Base-by-base conservation (phyloP, 1,140 invertebrate species). In the Sipha flava region DNA sequence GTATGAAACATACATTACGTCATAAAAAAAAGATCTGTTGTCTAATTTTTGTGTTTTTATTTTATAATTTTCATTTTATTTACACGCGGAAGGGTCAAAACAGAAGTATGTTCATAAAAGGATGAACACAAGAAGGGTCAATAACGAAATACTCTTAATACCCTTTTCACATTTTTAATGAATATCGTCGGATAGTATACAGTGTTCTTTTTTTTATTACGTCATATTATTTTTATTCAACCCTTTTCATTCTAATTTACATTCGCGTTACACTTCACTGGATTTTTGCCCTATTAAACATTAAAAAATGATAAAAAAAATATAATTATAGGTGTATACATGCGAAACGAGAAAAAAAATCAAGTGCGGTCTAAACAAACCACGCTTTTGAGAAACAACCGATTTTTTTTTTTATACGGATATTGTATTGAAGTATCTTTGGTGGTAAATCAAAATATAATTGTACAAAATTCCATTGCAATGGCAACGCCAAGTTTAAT, bases 161-260 rank as follows among this genome's bases (percentile, higher is more conserved):
- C 66, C 66, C 66, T 70, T 70, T 70, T 70, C 66, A 70, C 23
- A 29, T 70, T 70, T 70, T 70, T 70, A 70, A 70, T 70, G 66
- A 70, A 70, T 70, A 70, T 70, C 66, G 66, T 70, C 43, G 43
- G 43, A 70, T 70, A 47, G 64, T 68, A 49, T n/a, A 43, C 10
- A 29, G 37, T 43, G 64, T 66, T 7, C n/a, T 54, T 23, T 54
- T 37, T 68, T 45, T 68, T 70, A 47, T 70, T 70, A 70, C 66
- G 23, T 70, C 40, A 70, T 70, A 70, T 6, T 40, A n/a, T 70
- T 70, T 68, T 70, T 26, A 29, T 23, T 9, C 40, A 47, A 70
- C 66, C 66, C 66, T 70, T 47, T 47, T 29, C 66, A 18, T 70
- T 29, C 40, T 29, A 70, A 70, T 70, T 70, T 70, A 70, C 43